A percentile compares a stretch with the other conserved stretches of the same genome.
Conservation (phyloP, 2,888 invertebrate species). For the Synanthedon andrenaeformis region DNA sequence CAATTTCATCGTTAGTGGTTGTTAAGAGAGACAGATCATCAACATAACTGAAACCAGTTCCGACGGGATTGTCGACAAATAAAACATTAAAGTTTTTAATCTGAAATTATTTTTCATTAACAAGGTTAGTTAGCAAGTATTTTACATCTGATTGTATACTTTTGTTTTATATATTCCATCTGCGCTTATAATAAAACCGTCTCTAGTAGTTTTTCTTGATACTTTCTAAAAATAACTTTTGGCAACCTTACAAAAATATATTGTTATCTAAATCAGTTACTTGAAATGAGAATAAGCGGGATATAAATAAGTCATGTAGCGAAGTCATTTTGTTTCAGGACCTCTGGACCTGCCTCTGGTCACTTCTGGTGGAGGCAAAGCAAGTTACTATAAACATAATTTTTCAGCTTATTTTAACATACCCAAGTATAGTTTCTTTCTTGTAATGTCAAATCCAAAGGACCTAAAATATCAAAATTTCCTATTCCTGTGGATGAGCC, state of each 20-base stretch:
- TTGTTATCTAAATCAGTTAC: no score
- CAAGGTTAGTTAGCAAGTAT: background rate
- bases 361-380: no score
- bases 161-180: no score
- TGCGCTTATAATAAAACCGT: no score
- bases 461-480: slow-evolving; percentile 89
- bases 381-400: no score
- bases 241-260: no score
- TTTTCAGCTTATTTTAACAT: slow-evolving; percentile 14
- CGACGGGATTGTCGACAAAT: slow-evolving; percentile 92
- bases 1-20: slow-evolving; percentile 52
- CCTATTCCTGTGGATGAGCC: slow-evolving; percentile 85
- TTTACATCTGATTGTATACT: background rate
- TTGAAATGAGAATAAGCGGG: no score
- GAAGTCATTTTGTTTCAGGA: no score
- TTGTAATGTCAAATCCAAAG: slow-evolving; percentile 73
- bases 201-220: no score
- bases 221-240: no score
- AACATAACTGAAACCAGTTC: slow-evolving; percentile 87
- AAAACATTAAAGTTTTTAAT: slow-evolving; percentile 83
- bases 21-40: slow-evolving; percentile 51
- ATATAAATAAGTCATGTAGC: no score
- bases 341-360: no score
- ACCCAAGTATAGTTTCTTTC: slow-evolving; percentile 84
- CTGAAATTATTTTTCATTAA: slow-evolving; percentile 35